Evolutionary conservation across 1,140 invertebrate genomes (phyloP), one percentile per base, ranked within the genome.

Genomic region (Achroia grisella): DNA sequence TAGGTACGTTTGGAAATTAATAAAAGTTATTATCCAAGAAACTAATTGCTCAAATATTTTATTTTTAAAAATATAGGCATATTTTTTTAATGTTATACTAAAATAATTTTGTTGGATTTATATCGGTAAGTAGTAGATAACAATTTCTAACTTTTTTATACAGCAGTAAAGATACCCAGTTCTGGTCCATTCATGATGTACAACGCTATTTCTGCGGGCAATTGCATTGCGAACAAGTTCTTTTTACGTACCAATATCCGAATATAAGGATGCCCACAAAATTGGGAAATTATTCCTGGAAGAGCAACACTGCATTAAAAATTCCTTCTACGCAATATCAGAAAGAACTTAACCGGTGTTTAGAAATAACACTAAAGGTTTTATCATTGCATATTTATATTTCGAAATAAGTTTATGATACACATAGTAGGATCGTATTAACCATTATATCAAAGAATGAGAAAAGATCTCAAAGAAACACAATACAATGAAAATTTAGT

Each of bases 201-300:
- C 72, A 76, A 31, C 63, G 76, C 1, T 82, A 78, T 41, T 71
- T 62, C 39, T 11, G 58, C 0, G 66, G 63, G 4, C 57, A 71
- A 0, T 36, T 72, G 10, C 78, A 82, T 42, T 82, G 78, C 35
- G 70, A 76, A 34, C 23, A 62, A 32, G 63, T 74, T 8, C 48
- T 82, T 1, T 73, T 78, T 14, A 56, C 71, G 0, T 67, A 59
- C 39, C 79, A 80, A 44, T 83, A 83, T 15, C 79, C 79, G 0
- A 70, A 68, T 39, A 39, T 76, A n/a, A 51, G 49, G n/a, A 33
- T 83, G 55, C 63, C 65, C 1, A 60, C 63, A 0, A 28, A 28
- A 1, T 50, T 66, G 1, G 72, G 72, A 9, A 60, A 49, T n/a
- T 55, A 76, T 34, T 44, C 76, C 1, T 80, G 74, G 71, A 63